These are phyloP conservation scores for Nyctalus aviator DNA, from an alignment of 2,797 vertebrate species.

Conservation along the genomic window DNA sequence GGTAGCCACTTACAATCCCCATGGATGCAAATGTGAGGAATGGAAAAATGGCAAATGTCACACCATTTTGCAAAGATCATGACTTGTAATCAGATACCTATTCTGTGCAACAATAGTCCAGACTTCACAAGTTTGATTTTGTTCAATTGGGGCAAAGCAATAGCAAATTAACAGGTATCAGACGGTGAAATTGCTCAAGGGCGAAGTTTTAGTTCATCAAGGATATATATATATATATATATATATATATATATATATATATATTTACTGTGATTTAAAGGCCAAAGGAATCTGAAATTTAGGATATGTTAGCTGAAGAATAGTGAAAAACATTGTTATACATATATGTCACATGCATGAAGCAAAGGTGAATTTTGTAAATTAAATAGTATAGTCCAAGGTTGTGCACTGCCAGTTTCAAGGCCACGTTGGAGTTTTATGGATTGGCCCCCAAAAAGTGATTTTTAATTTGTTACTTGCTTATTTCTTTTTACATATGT, in stretches of 20 bases:
- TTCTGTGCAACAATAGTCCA: neutral
- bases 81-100: neutral
- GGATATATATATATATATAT: too few relatives aligned
- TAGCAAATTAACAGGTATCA: neutral
- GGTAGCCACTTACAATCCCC: neutral
- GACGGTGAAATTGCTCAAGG: neutral
- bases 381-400: neutral
- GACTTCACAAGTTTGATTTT: neutral
- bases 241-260: too few relatives aligned
- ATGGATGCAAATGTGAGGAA: neutral
- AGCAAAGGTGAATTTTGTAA: neutral
- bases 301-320: neutral
- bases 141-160: neutral
- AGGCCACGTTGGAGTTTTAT: fast-evolving
- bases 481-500: neutral
- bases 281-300: neutral
- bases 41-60: neutral
- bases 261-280: neutral
- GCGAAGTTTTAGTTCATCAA: neutral
- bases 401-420: neutral
- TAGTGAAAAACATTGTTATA: neutral
- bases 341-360: neutral
- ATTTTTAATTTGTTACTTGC: neutral
- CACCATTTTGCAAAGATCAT: neutral
- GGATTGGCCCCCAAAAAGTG: neutral